A percentile compares a stretch with the other conserved stretches of the same genome.
Evolutionary conservation across 2,113 vertebrate genomes (phyloP).

Genomic region (Ifrita kowaldi): DNA sequence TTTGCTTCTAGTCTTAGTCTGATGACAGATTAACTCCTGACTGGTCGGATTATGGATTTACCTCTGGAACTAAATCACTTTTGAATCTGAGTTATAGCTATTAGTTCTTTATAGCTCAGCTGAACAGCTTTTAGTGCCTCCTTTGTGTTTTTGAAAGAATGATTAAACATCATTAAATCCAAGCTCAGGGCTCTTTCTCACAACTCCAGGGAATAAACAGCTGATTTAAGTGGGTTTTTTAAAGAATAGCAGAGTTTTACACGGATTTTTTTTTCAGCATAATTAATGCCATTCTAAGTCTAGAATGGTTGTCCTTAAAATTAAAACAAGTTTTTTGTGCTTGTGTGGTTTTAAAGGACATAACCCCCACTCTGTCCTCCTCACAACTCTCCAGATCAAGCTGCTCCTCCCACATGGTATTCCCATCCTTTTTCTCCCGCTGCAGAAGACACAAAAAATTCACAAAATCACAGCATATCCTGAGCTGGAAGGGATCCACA

Average conservation of each 20-base stretch:
- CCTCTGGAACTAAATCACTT: conserved; percentile 42
- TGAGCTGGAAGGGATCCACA: not conserved
- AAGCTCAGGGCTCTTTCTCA: conserved; percentile 3
- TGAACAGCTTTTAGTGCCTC: conserved; percentile 47
- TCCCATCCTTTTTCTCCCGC: not conserved
- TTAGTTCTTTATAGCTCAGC: conserved; percentile 30
- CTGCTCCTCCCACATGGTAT: not conserved
- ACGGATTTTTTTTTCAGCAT: not conserved
- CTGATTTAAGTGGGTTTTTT: not conserved
- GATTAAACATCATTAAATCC: conserved; percentile 46
- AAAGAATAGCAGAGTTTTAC: not conserved
- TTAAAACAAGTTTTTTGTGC: not conserved
- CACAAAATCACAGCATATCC: not conserved
- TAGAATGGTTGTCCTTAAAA: not conserved
- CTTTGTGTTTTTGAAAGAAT: conserved; percentile 53
- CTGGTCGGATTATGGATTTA: conserved; percentile 50
- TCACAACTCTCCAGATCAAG: not conserved
- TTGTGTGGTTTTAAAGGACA: not conserved
- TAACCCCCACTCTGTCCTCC: not conserved
- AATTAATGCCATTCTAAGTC: not conserved
- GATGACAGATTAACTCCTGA: conserved; percentile 43
- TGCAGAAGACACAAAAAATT: not conserved
- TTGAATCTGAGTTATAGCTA: conserved; percentile 29
- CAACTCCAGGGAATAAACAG: conserved; percentile 10
- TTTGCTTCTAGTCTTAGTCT: conserved; percentile 42